Base-by-base conservation (phyloP, 1,140 invertebrate genomes). In the Aleiodes sp. region DNA sequence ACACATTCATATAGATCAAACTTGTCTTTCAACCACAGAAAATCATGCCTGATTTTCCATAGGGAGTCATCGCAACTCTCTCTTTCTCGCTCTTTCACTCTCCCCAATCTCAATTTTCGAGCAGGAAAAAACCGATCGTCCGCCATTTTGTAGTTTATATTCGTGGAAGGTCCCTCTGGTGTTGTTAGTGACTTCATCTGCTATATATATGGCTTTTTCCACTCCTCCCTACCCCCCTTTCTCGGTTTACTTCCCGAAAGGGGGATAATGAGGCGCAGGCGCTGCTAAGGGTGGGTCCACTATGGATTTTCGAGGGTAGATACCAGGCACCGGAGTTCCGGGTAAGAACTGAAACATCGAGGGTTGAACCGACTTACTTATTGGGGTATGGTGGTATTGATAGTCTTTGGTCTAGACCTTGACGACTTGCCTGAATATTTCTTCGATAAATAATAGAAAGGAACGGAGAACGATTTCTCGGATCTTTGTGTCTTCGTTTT, bases 271-370 rank as follows among this genome's bases (percentile, higher is more conserved):
- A 57, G 72, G 77, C 76, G 79, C 79, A 80, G 24, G 79, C 79
- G 79, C 77, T 67, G 70, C 65, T 43, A 39, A 73, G 77, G 76
- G 78, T 78, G 77, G 75, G 76, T 77, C 76, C 75, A 76, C 75
- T 81, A 81, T 81, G 77, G 79, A 81, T 81, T 81, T 81, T 81
- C 75, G 77, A 81, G 75, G 75, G 77, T 76, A 77, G 75, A 78
- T 75, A 78, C 71, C 72, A 75, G 73, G 68, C 65, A 43, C 60
- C 68, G 26, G 64, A 75, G 76, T 79, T 79, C 77, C 77, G 76
- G 77, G 75, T 75, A 68, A 28, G 56, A 59, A 52, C 46, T 52
- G 16, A n/a, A n/a, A 16, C 19, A 16, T 19, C 16, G 46, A 24
- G 46, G 46, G 19, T 52, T 52, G 1, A 52, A 21, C 46, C 46